These are phyloP conservation scores for Amblyraja radiata DNA, from an alignment of 2,797 vertebrate species.

Conservation along the genomic window DNA sequence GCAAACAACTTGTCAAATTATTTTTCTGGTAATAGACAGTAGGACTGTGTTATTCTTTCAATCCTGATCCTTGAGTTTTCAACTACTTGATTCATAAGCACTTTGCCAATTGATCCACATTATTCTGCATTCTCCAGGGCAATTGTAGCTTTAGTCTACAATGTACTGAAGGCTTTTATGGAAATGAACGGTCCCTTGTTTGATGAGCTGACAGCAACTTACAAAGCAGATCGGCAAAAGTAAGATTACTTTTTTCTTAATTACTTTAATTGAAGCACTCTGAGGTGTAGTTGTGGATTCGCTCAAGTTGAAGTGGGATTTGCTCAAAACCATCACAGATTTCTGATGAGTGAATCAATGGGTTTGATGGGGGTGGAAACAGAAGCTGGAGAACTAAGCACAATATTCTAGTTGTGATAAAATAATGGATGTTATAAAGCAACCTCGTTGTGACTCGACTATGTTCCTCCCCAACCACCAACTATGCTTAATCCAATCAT, in stretches of 20 bases:
- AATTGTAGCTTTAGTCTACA: slow-evolving; percentile 96
- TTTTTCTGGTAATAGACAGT: not conserved
- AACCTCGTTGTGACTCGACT: not conserved
- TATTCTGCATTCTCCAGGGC: slow-evolving; percentile 63
- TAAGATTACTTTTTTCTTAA: slow-evolving; percentile 53
- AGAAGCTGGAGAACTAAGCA: not conserved
- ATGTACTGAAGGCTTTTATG: slow-evolving; percentile 97
- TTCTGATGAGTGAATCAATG: not conserved
- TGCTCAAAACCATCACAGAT: not conserved
- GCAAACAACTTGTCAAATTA: not conserved
- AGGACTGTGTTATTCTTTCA: not conserved
- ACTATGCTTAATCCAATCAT: not conserved
- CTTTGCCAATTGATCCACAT: not conserved
- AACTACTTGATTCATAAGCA: not conserved
- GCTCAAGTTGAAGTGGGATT: not conserved
- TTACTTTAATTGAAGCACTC: not conserved
- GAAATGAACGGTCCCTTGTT: slow-evolving; percentile 99
- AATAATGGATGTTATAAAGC: not conserved
- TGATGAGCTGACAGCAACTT: slow-evolving; percentile 95
- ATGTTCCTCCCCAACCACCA: not conserved
- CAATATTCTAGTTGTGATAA: too few species aligned
- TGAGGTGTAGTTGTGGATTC: not conserved
- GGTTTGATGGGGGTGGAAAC: too few species aligned
- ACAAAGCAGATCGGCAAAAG: slow-evolving; percentile 99
- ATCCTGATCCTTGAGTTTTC: not conserved